phyloP scores from a whole-genome alignment of 2,113 vertebrate genomes.

The Crocuta crocuta region DNA sequence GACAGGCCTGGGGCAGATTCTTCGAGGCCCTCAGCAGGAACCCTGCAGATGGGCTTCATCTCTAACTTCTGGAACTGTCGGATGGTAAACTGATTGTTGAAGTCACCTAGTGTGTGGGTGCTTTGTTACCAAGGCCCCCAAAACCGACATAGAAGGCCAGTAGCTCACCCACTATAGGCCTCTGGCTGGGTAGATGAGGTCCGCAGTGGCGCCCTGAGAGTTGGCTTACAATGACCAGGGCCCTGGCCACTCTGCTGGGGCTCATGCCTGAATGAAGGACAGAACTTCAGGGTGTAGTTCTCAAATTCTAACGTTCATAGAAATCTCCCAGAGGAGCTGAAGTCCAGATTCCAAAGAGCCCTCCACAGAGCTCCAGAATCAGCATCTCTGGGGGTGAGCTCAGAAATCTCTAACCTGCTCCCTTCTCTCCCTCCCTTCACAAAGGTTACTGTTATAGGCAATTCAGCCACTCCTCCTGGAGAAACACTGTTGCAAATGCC shows the following conservation, averaged over 20 bases:
- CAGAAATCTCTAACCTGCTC: neutral
- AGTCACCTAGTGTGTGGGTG: neutral
- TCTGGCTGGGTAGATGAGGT: no score
- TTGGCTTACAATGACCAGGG: neutral
- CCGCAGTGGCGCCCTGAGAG: accelerated
- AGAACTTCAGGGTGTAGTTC: neutral
- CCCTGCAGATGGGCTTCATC: neutral
- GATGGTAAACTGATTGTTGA: neutral
- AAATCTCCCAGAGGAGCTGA: neutral
- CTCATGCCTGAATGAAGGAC: neutral
- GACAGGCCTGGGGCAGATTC: no score
- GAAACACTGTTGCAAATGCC: neutral
- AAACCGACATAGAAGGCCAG: accelerated
- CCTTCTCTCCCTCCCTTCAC: accelerated
- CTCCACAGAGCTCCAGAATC: neutral
- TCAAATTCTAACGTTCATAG: neutral
- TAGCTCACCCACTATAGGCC: no score
- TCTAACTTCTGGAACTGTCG: neutral
- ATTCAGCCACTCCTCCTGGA: neutral
- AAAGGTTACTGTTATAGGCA: neutral
- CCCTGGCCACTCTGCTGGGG: accelerated
- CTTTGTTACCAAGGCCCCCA: neutral
- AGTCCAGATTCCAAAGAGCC: neutral
- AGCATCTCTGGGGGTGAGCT: neutral
- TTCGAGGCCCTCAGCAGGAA: no score